Base-by-base conservation (phyloP, 2,797 vertebrate species). In the Eulemur mongoz region DNA sequence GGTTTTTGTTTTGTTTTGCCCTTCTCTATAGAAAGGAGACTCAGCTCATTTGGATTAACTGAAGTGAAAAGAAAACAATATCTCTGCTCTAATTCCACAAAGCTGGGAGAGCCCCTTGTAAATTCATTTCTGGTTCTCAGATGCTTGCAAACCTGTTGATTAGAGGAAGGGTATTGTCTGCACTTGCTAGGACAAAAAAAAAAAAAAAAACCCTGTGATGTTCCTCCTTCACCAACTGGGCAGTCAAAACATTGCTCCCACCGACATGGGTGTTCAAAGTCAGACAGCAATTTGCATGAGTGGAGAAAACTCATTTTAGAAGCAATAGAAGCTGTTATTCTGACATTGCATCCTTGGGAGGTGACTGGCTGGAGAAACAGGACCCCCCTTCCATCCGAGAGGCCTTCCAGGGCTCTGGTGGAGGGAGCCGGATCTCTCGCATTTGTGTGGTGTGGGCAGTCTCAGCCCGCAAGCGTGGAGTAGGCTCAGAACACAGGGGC, bases 21-120 rank as follows among this genome's bases (percentile, higher is more conserved):
- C 93, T 96, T 97, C 94, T 93, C 89, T 86, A 86, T 25, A 91
- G 94, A 96, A 96, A 94, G 96, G 93, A 95, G 93, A 90, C 94
- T 94, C 93, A 83, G 94, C 92, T 97, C 96, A 94, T 96, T 96
- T 82, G 65, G 90, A 97, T 97, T 93, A 98, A 96, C 84, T 96
- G 84, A 95, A 93, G 91, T 96, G 95, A 95, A 95, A 97, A 98
- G 93, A 90, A 94, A 95, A 97, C 94, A 87, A 40, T 61, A 48
- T 84, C 96, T 94, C 94, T 81, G 93, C 84, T 96, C 96, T 97
- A 96, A 97, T 95, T 97, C 95, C 88, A 88, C 67, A 30, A 96
- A 75, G 80, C 87, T 14, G n/a, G 67, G 81, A 78, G 69, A 94
- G 85, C 45, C 93, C 85, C 93, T 92, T 52, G 93, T 65, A 96